phyloP scores from a whole-genome alignment of 2,113 vertebrate genomes.

The Calidris pugnax region DNA sequence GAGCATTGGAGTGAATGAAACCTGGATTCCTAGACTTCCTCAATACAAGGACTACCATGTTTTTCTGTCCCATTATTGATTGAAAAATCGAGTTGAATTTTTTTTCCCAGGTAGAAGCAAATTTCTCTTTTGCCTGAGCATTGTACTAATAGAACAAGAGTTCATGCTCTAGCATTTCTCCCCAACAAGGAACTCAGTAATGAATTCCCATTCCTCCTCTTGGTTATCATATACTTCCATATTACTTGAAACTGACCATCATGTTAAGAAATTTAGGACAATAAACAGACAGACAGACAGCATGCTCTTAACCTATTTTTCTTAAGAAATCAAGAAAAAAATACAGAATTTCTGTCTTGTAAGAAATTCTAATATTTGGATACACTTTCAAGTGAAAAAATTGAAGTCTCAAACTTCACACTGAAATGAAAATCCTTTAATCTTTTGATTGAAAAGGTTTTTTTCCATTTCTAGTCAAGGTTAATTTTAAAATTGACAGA shows the following conservation, averaged over 20 bases:
- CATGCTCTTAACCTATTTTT: background rate
- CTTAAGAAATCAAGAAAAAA: background rate
- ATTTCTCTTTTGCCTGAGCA: background rate
- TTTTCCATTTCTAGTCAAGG: background rate
- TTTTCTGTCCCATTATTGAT: background rate
- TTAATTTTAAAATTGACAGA: background rate
- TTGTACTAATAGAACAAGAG: background rate
- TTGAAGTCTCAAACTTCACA: background rate
- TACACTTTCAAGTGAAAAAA: background rate
- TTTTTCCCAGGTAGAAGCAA: background rate
- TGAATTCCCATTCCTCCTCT: background rate
- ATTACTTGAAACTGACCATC: background rate
- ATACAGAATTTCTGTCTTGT: rapidly evolving
- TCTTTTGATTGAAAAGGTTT: background rate
- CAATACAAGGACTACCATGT: background rate
- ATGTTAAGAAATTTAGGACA: background rate
- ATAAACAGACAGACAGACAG: background rate
- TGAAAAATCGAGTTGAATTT: rapidly evolving
- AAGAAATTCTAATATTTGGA: background rate
- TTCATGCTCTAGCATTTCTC: background rate
- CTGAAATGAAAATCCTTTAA: background rate
- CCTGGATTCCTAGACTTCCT: background rate
- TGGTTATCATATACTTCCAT: background rate
- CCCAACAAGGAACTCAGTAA: background rate
- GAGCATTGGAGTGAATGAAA: background rate